Percentiles rank a stretch among this genome's conserved stretches.
phyloP scores from a whole-genome alignment of 2,113 vertebrate genomes.

The Stictonetta naevosa region DNA sequence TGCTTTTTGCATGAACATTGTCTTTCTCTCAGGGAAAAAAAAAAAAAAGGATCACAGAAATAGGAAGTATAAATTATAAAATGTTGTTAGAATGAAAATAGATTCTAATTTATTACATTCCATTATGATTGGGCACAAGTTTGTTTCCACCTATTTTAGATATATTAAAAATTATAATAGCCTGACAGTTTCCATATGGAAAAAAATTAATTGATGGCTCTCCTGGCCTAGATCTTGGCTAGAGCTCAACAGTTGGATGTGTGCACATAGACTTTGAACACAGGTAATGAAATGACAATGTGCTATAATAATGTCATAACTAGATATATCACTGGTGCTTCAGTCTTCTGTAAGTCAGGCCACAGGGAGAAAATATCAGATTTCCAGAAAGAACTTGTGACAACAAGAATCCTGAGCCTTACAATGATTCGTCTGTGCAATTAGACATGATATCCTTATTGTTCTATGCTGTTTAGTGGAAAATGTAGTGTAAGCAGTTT shows the following conservation, averaged over 20 bases:
- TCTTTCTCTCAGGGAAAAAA: background rate
- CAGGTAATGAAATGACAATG: background rate
- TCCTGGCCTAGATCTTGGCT: background rate
- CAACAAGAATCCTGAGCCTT: background rate
- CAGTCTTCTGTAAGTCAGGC: background rate
- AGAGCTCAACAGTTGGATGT: background rate
- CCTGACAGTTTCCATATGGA: background rate
- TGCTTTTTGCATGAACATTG: background rate
- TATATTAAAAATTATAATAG: background rate
- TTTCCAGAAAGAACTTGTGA: background rate
- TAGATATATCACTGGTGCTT: background rate
- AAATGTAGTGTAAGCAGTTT: slow-evolving; percentile 27
- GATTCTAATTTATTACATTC: background rate
- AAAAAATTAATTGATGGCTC: background rate
- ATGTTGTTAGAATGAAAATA: background rate
- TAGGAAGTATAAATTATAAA: background rate
- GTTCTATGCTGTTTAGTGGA: background rate
- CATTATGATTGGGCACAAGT: background rate
- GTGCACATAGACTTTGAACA: background rate
- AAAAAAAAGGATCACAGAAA: background rate
- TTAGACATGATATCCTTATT: background rate
- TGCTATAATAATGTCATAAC: background rate
- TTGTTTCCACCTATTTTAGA: background rate
- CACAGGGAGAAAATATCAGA: background rate
- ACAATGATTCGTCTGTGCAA: background rate